Base-by-base conservation (phyloP, 2,888 invertebrate species). In the Matsumyia berberina region DNA sequence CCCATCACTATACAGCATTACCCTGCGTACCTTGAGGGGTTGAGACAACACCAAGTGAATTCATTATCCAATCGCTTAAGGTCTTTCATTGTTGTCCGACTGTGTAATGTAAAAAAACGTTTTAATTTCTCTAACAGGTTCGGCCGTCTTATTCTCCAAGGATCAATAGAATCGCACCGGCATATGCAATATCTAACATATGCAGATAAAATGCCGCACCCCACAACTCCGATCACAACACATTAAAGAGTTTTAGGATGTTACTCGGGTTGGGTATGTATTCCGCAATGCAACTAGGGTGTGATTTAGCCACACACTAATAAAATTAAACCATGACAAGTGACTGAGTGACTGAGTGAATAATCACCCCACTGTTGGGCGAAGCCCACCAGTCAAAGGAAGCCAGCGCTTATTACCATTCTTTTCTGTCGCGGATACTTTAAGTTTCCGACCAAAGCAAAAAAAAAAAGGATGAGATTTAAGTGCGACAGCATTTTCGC, bases 401-500 rank as follows among this genome's bases (percentile, higher is more conserved):
- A 53, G 74, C 69, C 57, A 81, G 51, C 70, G 74, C 64, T 70
- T 74, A 80, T 85, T 85, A 80, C 80, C 80, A 80, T 70, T 83
- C 57, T 62, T 58, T 79, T 67, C 58, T 60, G 17, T 19, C 33
- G 37, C 8, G 58, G 33, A 60, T 44, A 46, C 12, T 49, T 31
- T 8, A 57, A 53, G 64, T 51, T 78, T 64, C 35, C 9, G 44
- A 33, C 17, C 39, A 29, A 46, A 15, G 9, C n/a, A 39, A 42
- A 9, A 31, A 44, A n/a, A 12, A 17, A 70, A 82, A 78, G 67
- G 62, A 86, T 70, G 57, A 78, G 87, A 78, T 87, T 87, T 87
- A 88, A 89, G 88, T 89, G 89, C 89, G 89, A 89, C 88, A 90
- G 88, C 88, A 90, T 90, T 91, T 91, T 91, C 90, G 91, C 91